Evolutionary conservation across 1,140 invertebrate genomes (phyloP), one percentile per base, ranked within the genome.

Genomic region (Bombus affinis): DNA sequence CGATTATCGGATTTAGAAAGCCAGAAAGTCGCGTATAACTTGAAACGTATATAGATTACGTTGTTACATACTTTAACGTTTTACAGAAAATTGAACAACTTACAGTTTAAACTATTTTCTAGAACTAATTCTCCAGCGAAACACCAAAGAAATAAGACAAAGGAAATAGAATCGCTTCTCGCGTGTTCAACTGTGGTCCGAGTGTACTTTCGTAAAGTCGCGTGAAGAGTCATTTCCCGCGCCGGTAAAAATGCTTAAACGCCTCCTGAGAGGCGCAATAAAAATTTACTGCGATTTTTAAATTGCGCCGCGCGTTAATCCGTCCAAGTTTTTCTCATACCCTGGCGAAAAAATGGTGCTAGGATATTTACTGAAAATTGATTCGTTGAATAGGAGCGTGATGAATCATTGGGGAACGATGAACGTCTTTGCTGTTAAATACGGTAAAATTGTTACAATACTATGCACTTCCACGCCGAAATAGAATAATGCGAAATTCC

Each of bases 201-300:
- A 70, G 59, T 68, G 62, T n/a, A 57, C 28, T 57, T 57, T 10
- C 25, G n/a, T 18, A 37, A 78, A 83, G 32, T 78, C 44, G 37
- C 18, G 42, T 57, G 13, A 35, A 76, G 72, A 32, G 81, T 35
- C 42, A 25, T 22, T 68, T 83, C 68, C 9, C 25, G 15, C 5
- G 73, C 8, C 13, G 13, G 12, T 18, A 32, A 44, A 73, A 74
- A 74, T 44, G 9, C 25, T 37, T 3, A 25, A 68, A 37, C 44
- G 3, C 32, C 22, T 53, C 2, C 15, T 18, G 62, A 32, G 22
- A n/a, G 35, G 1, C 5, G 62, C 8, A 35, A 78, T 57, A 47
- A 76, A 70, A 53, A 62, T 83, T 78, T 83, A 25, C 44, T 9
- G 3, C 28, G 28, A 62, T 37, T 65, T 83, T 76, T 42, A 53